Evolutionary conservation across 2,888 invertebrate genomes (phyloP).

Genomic region (Rhamnusium bicolor): DNA sequence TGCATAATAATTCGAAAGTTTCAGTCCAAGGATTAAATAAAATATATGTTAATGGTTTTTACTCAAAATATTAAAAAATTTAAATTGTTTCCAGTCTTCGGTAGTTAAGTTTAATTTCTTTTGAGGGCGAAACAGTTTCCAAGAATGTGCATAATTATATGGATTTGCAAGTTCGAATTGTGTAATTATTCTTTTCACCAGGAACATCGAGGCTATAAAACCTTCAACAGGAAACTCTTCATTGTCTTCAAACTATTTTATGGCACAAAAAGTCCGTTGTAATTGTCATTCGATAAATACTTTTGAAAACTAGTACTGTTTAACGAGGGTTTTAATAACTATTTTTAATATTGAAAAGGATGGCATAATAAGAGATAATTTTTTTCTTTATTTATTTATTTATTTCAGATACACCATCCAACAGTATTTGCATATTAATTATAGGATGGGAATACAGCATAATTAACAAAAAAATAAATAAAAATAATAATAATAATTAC

Average conservation of each 20-base stretch:
- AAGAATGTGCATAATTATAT: not conserved
- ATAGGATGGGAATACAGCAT: too few species aligned
- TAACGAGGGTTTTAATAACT: too few species aligned
- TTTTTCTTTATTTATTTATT: too few species aligned
- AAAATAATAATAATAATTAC: too few species aligned
- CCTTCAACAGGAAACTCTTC: not conserved
- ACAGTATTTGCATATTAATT: too few species aligned
- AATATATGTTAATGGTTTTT: not conserved
- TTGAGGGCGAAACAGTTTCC: not conserved
- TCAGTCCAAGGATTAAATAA: not conserved
- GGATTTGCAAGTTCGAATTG: not conserved
- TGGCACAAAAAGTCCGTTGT: not conserved
- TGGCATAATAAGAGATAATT: too few species aligned
- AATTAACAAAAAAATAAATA: too few species aligned
- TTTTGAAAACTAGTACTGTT: too few species aligned
- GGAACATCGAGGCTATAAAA: not conserved
- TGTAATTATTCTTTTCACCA: not conserved
- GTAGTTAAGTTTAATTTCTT: conserved; percentile 2
- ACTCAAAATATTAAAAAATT: not conserved
- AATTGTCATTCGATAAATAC: not conserved
- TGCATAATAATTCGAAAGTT: conserved; percentile 6
- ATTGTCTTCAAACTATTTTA: not conserved
- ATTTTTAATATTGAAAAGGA: too few species aligned
- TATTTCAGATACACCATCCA: too few species aligned
- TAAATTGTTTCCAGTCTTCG: not conserved